phyloP scores from a whole-genome alignment of 2,888 invertebrate genomes.

The Troglohyphantes excavatus region DNA sequence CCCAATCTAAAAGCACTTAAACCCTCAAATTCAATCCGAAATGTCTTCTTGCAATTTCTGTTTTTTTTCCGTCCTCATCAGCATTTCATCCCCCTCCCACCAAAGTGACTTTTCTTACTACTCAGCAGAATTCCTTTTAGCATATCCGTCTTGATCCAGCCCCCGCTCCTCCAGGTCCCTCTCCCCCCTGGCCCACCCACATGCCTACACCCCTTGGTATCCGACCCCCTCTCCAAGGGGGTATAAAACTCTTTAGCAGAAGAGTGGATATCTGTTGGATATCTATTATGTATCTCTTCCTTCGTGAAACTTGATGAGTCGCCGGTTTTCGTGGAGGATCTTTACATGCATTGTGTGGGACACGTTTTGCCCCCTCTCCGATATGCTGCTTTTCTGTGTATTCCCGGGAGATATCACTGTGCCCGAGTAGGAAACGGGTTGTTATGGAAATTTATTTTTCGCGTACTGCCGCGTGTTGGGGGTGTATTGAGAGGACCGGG shows the following conservation, averaged over 20 bases:
- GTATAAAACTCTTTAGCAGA: conserved; percentile 61
- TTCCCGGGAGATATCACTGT: conserved; percentile 19
- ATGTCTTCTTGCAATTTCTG: conserved; percentile 75
- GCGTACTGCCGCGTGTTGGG: not conserved
- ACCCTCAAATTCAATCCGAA: conserved; percentile 74
- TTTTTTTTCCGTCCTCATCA: conserved; percentile 71
- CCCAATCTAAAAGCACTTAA: conserved; percentile 77
- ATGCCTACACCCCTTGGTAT: conserved; percentile 22
- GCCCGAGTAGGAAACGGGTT: not conserved
- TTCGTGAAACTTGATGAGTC: conserved; percentile 69
- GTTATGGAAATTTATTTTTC: conserved; percentile 32
- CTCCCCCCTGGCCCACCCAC: conserved; percentile 5
- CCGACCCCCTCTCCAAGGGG: conserved; percentile 18
- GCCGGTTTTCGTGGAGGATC: conserved; percentile 56
- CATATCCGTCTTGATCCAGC: conserved; percentile 72
- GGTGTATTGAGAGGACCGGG: too few relatives aligned
- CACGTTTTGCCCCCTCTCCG: conserved; percentile 45
- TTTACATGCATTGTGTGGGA: conserved; percentile 62
- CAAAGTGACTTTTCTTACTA: conserved; percentile 72
- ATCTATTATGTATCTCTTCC: conserved; percentile 70
- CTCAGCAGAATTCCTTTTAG: conserved; percentile 78
- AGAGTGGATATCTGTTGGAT: conserved; percentile 60
- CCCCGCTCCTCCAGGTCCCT: too few relatives aligned
- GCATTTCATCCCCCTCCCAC: conserved; percentile 48
- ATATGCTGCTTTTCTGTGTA: not conserved